Base-by-base conservation (phyloP, 2,888 invertebrate species). In the Pyrgus malvae region DNA sequence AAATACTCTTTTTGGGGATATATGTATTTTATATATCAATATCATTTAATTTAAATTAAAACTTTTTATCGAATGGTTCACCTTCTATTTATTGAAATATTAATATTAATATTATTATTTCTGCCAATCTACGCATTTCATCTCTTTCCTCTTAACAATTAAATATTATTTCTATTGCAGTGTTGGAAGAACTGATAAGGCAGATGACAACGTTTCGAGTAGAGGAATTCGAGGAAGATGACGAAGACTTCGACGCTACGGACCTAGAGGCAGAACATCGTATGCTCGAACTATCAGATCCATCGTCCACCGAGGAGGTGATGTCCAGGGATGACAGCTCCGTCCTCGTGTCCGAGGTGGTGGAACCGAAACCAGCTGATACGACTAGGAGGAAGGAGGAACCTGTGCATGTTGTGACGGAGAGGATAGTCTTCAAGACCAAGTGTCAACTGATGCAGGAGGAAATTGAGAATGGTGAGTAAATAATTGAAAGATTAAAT, bases 101-200 rank as follows among this genome's bases (percentile, higher is more conserved):
- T n/a, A n/a, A n/a, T n/a, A n/a, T n/a, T n/a, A n/a, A n/a, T n/a
- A n/a, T n/a, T n/a, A n/a, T n/a, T n/a, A n/a, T n/a, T n/a, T n/a
- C n/a, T n/a, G n/a, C n/a, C n/a, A n/a, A n/a, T n/a, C n/a, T n/a
- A n/a, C n/a, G n/a, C 23, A 23, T 23, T 23, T 23, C 23, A 23
- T 23, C n/a, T n/a, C n/a, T n/a, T n/a, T n/a, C n/a, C n/a, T n/a
- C n/a, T n/a, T n/a, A n/a, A n/a, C n/a, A n/a, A n/a, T n/a, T n/a
- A n/a, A n/a, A n/a, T n/a, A n/a, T n/a, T n/a, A n/a, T n/a, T n/a
- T n/a, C n/a, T n/a, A n/a, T 78, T 77, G 14, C 89, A 86, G 92
- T 94, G 23, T 85, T 95, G 72, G 94, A 94, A 84, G 93, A 95
- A 69, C 82, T 95, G 0, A 93, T 95, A 65, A 84, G 92, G 72